These are phyloP conservation scores for Allolobophora icterica DNA, from an alignment of 2,888 invertebrate species.

Conservation along the genomic window DNA sequence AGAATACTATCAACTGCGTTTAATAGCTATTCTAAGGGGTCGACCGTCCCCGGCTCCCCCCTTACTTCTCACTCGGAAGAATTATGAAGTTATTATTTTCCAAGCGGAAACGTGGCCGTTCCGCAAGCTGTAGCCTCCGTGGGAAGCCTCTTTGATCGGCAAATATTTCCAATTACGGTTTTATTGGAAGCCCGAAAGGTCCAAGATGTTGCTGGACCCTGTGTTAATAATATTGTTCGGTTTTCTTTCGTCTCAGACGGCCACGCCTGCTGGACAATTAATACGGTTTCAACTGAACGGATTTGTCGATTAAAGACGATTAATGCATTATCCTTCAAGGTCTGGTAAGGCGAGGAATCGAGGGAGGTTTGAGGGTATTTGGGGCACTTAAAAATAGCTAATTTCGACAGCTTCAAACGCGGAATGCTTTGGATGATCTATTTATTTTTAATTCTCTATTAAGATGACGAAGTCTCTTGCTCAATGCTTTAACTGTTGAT, in stretches of 20 bases:
- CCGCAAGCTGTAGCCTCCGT: neutral
- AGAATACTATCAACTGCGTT: neutral
- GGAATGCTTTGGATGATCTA: too few relatives aligned
- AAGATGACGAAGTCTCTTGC: too few relatives aligned
- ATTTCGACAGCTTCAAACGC: too few relatives aligned
- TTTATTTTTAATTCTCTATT: too few relatives aligned
- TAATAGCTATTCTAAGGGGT: too few relatives aligned
- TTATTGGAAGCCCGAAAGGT: conserved; percentile 17
- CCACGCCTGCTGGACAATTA: neutral
- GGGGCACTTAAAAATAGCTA: neutral
- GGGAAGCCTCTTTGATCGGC: neutral
- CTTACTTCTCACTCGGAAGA: neutral
- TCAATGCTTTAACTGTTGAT: neutral
- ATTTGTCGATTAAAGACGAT: neutral
- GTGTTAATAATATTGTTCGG: neutral
- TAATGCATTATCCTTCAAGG: neutral
- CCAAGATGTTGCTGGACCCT: neutral
- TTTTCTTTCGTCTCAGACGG: neutral
- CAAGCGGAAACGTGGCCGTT: neutral
- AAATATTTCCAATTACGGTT: neutral
- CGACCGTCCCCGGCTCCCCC: neutral
- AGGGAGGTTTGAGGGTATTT: neutral
- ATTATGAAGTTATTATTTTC: conserved; percentile 17
- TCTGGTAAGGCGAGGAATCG: neutral
- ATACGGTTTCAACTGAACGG: neutral